Percentiles rank a stretch among this genome's conserved stretches.
These are phyloP conservation scores for Xestia rhomboidea DNA, from an alignment of 2,888 invertebrate species.

Conservation along the genomic window DNA sequence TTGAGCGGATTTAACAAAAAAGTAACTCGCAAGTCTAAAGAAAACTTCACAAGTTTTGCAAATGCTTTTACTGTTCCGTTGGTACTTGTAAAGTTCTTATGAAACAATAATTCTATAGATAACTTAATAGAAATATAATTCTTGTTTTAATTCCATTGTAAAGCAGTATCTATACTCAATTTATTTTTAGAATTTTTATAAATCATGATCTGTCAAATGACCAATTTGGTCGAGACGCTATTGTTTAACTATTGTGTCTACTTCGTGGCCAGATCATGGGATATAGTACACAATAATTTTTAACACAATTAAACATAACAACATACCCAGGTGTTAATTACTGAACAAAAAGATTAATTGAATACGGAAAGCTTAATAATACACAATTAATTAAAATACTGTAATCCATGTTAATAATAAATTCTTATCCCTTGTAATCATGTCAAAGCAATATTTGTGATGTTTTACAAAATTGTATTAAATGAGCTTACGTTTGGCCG, in stretches of 20 bases:
- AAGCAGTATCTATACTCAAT: neutral
- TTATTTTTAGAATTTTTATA: no score
- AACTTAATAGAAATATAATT: conserved; percentile 28
- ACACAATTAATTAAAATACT: conserved; percentile 29
- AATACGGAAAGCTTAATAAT: neutral
- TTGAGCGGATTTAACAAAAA: conserved; percentile 36
- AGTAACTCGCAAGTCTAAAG: conserved; percentile 26
- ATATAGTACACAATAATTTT: no score
- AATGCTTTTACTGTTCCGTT: conserved; percentile 50
- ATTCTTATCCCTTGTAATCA: conserved; percentile 16
- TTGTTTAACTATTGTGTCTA: no score
- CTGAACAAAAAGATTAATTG: neutral
- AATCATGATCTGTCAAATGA: no score
- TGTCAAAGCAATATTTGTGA: conserved; percentile 22
- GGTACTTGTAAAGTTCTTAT: conserved; percentile 35
- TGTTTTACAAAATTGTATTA: conserved; percentile 28
- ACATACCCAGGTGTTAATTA: neutral
- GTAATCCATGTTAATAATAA: conserved; percentile 19
- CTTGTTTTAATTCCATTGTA: neutral
- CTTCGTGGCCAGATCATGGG: no score
- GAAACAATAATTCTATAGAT: conserved; percentile 33
- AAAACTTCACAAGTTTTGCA: conserved; percentile 40
- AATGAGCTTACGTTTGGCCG: conserved; percentile 29
- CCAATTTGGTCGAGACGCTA: no score
- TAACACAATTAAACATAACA: neutral